Percentiles rank a stretch among this genome's conserved stretches.
phyloP scores from a whole-genome alignment of 2,797 vertebrate species.

The Thaleichthys pacificus region DNA sequence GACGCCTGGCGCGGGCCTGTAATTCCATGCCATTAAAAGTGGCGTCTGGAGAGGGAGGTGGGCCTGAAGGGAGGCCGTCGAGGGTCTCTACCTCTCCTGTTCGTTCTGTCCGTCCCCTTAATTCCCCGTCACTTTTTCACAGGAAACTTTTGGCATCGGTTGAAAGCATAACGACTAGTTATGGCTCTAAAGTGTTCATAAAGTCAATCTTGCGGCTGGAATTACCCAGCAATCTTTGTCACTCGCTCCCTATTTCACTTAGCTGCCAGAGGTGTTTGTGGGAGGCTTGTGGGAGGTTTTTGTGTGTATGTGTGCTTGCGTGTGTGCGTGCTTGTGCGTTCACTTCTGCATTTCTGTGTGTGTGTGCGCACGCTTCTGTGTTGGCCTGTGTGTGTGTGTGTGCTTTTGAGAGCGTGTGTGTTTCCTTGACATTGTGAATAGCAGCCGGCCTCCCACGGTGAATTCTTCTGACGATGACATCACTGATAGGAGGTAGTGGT shows the following conservation, averaged over 20 bases:
- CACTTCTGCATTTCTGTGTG: conserved; percentile 24
- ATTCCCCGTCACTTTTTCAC: conserved; percentile 82
- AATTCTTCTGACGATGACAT: neutral
- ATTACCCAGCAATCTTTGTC: conserved; percentile 91
- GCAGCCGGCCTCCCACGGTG: neutral
- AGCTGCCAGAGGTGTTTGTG: conserved; percentile 73
- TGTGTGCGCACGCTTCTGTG: conserved; percentile 9
- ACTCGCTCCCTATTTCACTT: conserved; percentile 84
- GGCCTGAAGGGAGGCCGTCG: conserved; percentile 52
- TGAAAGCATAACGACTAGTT: conserved; percentile 95
- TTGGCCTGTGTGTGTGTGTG: conserved; percentile 20
- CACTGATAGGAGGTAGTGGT: conserved; percentile 10
- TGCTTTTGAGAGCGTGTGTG: conserved; percentile 7
- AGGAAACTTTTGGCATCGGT: conserved; percentile 87
- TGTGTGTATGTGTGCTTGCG: conserved; percentile 23
- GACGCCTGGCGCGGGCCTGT: conserved; percentile 79
- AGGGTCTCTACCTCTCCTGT: conserved; percentile 64
- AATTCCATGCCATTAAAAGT: conserved; percentile 88
- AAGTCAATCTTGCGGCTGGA: conserved; percentile 97
- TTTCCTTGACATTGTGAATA: conserved; percentile 42
- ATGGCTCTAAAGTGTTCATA: conserved; percentile 89
- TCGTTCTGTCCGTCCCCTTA: conserved; percentile 72
- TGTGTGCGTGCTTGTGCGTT: conserved; percentile 23
- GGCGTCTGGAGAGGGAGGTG: conserved; percentile 66
- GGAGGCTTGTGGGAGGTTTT: conserved; percentile 29